Evolutionary conservation across 2,113 vertebrate species (phyloP), one percentile per base, ranked within the genome.

Genomic region (Oophaga pumilio): DNA sequence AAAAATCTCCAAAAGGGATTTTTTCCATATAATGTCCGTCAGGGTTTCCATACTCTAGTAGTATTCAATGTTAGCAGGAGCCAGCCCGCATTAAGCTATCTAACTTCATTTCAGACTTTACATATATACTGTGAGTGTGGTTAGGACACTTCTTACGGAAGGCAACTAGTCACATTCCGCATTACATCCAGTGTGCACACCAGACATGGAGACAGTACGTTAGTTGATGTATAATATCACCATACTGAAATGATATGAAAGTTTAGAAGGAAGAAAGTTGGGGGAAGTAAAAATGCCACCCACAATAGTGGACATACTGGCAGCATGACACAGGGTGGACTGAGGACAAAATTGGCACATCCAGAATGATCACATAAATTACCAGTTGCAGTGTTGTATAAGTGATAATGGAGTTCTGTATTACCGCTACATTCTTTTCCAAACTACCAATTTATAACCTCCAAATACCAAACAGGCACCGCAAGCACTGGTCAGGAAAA

Each of bases 341-440:
- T 84, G 78, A 95, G 90, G 92, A 91, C 91, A 90, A 93, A 92
- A 93, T 96, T 97, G 97, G 96, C 96, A 97, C 95, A 89, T 94
- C 93, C 93, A 94, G 92, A 94, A 95, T 92, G 89, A 89, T 87
- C 90, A 89, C 84, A n/a, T 86, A 85, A 80, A 90, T 52, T 13
- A 52, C 87, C 91, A 86, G 71, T 24, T 83, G 88, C 62, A 89
- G 77, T 85, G 88, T 26, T 76, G 83, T 92, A 89, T 91, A 91
- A 91, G 93, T 93, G 93, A 90, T 93, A 82, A 87, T 76, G 91
- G 91, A 94, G 92, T 93, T 91, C 91, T 94, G 90, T 92, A 92
- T 94, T 95, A 95, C 94, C 92, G 91, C 93, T 93, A 95, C 89
- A 86, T 96, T 96, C 94, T 90, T 92, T 80, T 90, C 94, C 92